A percentile compares a stretch with the other conserved stretches of the same genome.
These are phyloP conservation scores for Andrena minutula DNA, from an alignment of 2,888 invertebrate species.

Conservation along the genomic window DNA sequence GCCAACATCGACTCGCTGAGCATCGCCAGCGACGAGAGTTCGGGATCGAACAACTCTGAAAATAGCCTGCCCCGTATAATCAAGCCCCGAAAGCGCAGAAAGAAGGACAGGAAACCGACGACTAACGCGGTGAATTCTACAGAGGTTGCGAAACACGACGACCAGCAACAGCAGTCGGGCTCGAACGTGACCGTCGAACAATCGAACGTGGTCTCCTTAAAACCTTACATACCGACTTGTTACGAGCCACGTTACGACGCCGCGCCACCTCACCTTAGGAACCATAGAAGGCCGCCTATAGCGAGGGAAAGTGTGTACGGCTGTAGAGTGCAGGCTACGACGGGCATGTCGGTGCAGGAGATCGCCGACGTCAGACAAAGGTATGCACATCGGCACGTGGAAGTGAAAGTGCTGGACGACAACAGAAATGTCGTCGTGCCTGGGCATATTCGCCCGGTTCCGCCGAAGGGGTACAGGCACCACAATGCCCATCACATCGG, in stretches of 20 bases:
- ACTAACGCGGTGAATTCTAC: constrained; percentile 53
- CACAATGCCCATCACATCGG: constrained; percentile 62
- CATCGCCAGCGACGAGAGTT: constrained; percentile 92
- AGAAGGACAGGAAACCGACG: constrained; percentile 93
- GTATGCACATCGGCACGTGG: constrained; percentile 84
- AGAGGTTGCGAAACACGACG: constrained; percentile 72
- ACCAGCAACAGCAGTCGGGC: constrained; percentile 60
- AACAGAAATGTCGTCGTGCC: constrained; percentile 80
- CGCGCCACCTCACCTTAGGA: constrained; percentile 72
- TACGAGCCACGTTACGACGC: constrained; percentile 78
- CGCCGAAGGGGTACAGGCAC: constrained; percentile 59
- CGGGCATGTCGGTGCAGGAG: constrained; percentile 84
- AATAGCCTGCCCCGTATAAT: constrained; percentile 94
- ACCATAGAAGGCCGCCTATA: constrained; percentile 76
- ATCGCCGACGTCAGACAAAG: constrained; percentile 80
- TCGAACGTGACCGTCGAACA: constrained; percentile 67
- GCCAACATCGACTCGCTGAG: constrained; percentile 89
- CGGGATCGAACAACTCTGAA: constrained; percentile 88
- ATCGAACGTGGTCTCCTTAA: constrained; percentile 81
- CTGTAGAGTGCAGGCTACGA: constrained; percentile 48
- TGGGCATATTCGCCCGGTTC: constrained; percentile 66
- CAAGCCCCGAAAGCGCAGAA: constrained; percentile 94
- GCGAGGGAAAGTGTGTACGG: constrained; percentile 77
- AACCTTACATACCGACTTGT: constrained; percentile 85
- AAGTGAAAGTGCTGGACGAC: constrained; percentile 86